Base-by-base conservation (phyloP, 1,140 invertebrate species). In the Scaptomyza hsui region DNA sequence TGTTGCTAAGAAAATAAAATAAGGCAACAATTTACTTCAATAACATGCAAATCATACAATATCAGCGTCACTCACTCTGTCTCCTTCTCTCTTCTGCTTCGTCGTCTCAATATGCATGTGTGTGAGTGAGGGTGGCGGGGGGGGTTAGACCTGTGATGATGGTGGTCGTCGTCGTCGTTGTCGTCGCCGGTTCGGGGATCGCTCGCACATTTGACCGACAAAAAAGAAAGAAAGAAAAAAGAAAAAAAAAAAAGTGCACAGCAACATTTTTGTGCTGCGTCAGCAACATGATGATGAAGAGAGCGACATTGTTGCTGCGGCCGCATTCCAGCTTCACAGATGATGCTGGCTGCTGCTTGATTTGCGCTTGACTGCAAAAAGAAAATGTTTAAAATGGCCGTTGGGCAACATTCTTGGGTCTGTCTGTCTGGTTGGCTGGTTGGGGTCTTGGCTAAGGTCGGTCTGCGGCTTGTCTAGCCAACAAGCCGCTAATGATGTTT, bases 381-480 rank as follows among this genome's bases (percentile, higher is more conserved):
- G n/a, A 47, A 47, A 21, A 19, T 3, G 39, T n/a, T 13, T 3
- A 19, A 19, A 55, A 69, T 69, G 67, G 67, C 60, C 49, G 51
- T 21, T 16, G 44, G 21, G 52, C 68, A 65, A 49, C 65, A 68
- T 61, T 68, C 55, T 68, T 29, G 26, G 26, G 26, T 21, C 1
- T 26, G n/a, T n/a, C n/a, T n/a, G n/a, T 26, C 0, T 26, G 24
- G 24, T 24, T 6, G n/a, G n/a, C 10, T 13, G 9, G 41, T 7
- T 16, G 32, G 12, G 48, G 55, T 76, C 63, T 72, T 55, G 59
- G 52, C 32, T 68, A 39, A 47, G 49, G 45, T 49, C 49, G 75
- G 77, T 79, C 77, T 83, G 75, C 47, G 42, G 61, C 61, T 74
- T 71, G 78, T 82, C 78, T 82, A 83, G 78, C 78, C 75, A 47